Evolutionary conservation across 2,888 invertebrate genomes (phyloP).

Genomic region (Diloba caeruleocephala): DNA sequence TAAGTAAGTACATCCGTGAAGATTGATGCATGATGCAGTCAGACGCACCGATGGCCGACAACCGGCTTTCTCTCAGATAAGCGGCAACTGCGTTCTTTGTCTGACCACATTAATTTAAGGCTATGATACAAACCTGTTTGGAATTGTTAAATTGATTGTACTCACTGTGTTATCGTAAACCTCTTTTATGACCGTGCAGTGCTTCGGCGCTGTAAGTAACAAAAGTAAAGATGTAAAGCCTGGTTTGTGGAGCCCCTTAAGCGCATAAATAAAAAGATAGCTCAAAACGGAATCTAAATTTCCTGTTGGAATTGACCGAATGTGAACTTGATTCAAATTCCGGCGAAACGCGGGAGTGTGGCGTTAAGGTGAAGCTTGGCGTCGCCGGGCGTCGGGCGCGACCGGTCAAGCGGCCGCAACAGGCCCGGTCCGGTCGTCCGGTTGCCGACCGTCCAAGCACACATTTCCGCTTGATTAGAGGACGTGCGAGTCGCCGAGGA

Average conservation of each 20-base stretch:
- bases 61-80: slow-evolving; percentile 83
- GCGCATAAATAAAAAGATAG: slow-evolving; percentile 67
- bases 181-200: slow-evolving; percentile 36
- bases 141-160: slow-evolving; percentile 81
- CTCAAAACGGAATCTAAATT: slow-evolving; percentile 67
- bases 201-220: slow-evolving; percentile 33
- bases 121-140: slow-evolving; percentile 74
- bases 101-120: slow-evolving; percentile 80
- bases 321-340: slow-evolving; percentile 73
- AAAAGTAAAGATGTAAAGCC: slow-evolving; percentile 48
- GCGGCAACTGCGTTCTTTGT: slow-evolving; percentile 75
- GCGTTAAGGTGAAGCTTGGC: slow-evolving; percentile 60
- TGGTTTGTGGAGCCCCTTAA: slow-evolving; percentile 56
- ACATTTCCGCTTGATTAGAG: slow-evolving; percentile 87
- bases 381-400: slow-evolving; percentile 27
- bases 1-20: slow-evolving; percentile 41
- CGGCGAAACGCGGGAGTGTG: slow-evolving; percentile 58
- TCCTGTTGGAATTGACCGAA: slow-evolving; percentile 69
- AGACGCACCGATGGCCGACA: slow-evolving; percentile 56
- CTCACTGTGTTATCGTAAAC: slow-evolving; percentile 68
- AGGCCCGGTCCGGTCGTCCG: slow-evolving; percentile 62
- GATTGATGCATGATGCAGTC: slow-evolving; percentile 58
- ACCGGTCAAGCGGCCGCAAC: slow-evolving; percentile 35
- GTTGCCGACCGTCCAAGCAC: slow-evolving; percentile 75
- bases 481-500: slow-evolving; percentile 74